These are phyloP conservation scores for Amphimedon queenslandica DNA, from an alignment of 37 sponge, comb jelly and placozoan species.

Conservation along the genomic window DNA sequence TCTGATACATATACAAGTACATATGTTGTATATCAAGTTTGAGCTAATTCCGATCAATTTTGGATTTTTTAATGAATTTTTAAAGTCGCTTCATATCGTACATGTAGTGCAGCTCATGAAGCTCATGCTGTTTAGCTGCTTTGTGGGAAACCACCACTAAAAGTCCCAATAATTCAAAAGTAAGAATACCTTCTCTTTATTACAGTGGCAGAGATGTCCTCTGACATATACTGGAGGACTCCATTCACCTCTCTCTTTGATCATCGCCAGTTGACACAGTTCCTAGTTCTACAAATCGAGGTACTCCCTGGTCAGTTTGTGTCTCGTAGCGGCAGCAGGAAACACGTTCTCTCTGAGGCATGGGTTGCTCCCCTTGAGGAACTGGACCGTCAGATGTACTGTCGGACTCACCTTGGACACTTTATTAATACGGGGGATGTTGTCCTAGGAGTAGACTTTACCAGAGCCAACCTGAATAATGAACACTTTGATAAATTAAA, in stretches of 20 bases:
- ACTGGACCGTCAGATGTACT: slow-evolving; percentile 75
- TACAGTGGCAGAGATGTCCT: slow-evolving; percentile 66
- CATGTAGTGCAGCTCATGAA: too few relatives aligned
- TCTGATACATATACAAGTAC: too few relatives aligned
- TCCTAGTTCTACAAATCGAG: slow-evolving; percentile 84
- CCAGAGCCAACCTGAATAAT: slow-evolving; percentile 63
- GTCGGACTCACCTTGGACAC: slow-evolving; percentile 92
- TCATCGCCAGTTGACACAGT: slow-evolving; percentile 76
- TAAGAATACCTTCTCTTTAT: too few relatives aligned
- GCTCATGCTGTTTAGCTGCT: too few relatives aligned
- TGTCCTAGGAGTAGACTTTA: slow-evolving; percentile 64
- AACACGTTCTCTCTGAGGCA: slow-evolving; percentile 75
- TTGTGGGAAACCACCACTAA: too few relatives aligned
- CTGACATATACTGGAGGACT: slow-evolving; percentile 66
- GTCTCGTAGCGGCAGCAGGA: not conserved
- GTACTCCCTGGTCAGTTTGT: not conserved
- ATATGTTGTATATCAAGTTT: too few relatives aligned
- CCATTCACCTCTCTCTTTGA: slow-evolving; percentile 78
- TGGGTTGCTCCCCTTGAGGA: slow-evolving; percentile 79
- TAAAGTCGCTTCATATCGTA: too few relatives aligned
- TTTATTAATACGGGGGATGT: slow-evolving; percentile 83
- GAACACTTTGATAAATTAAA: slow-evolving; percentile 62
- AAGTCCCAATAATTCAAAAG: too few relatives aligned
- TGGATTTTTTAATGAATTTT: too few relatives aligned
- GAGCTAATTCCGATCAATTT: too few relatives aligned